Base-by-base conservation (phyloP, 1,140 invertebrate genomes). In the Drosophila mauritiana region DNA sequence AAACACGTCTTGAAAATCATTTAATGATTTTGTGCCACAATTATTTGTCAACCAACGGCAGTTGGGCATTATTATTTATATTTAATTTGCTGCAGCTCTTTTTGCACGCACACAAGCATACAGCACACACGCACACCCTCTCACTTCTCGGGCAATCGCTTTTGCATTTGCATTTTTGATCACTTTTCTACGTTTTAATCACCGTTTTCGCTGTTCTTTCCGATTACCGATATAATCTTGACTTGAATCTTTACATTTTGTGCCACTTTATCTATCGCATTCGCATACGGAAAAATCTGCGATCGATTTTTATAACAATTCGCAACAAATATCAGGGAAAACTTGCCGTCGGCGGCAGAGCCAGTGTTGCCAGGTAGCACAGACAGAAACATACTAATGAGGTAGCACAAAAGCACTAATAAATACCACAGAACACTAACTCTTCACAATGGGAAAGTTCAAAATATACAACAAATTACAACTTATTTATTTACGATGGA, bases 291-390 rank as follows among this genome's bases (percentile, higher is more conserved):
- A 61, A 73, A 72, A 73, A 59, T 72, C 68, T 58, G 69, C 69
- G 69, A 73, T 73, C 69, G 65, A 72, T 72, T 73, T 70, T 59
- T 72, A 48, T 72, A 73, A 72, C 69, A 72, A 73, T 73, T 72
- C 48, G 69, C 69, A 70, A 72, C 64, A 70, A 65, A 67, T 67
- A 67, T 59, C 22, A 42, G 51, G 52, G 52, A 64, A 54, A 59
- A 58, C 55, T 58, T 49, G 55, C 25, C 63, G 42, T 63, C 61
- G 45, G 22, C 57, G 46, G 43, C 12, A 22, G 20, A 13, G 43
- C 15, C 42, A 49, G 25, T 27, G 25, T 49, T 49, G 48, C 12
- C 12, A 25, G 25, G 13, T 13, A n/a, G 8, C 15, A 27, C 12
- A 25, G 25, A 48, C n/a, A 10, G 8, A 31, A 27, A 27, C 25